Percentiles rank a stretch among this genome's conserved stretches.
These are phyloP conservation scores for Acleris laterana DNA, from an alignment of 2,888 invertebrate species.

Conservation along the genomic window DNA sequence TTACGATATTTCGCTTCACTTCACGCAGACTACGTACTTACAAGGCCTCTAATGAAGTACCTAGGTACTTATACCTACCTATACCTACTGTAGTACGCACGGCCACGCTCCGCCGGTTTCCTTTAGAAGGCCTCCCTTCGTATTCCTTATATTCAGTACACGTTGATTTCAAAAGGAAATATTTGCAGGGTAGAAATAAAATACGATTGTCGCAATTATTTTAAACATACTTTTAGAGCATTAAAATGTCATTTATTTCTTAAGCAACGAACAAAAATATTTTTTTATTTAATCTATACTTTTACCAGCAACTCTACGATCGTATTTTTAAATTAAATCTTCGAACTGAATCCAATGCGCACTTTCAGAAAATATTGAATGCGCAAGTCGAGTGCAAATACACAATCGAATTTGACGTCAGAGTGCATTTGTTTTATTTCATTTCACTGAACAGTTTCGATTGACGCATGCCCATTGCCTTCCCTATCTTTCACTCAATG, in stretches of 20 bases:
- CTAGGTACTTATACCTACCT: conserved; percentile 32
- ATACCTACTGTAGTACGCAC: conserved; percentile 45
- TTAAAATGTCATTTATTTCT: neutral
- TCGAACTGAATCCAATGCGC: conserved; percentile 32
- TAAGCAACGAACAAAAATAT: conserved; percentile 3
- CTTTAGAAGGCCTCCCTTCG: conserved; percentile 46
- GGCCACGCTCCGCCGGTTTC: conserved; percentile 52
- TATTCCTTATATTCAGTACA: conserved; percentile 46
- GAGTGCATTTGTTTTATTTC: conserved; percentile 36
- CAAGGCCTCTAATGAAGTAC: conserved; percentile 58
- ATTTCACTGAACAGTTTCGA: conserved; percentile 27
- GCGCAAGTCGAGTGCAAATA: conserved; percentile 32
- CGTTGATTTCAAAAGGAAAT: conserved; percentile 46
- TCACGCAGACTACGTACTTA: conserved; percentile 29
- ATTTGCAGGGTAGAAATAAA: conserved; percentile 51
- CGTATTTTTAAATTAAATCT: conserved; percentile 33
- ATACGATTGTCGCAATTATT: conserved; percentile 42
- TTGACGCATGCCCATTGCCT: conserved; percentile 19
- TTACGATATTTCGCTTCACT: no score
- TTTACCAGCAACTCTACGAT: conserved; percentile 13
- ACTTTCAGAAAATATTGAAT: conserved; percentile 31
- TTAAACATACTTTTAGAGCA: neutral
- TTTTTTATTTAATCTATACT: neutral
- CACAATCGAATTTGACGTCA: conserved; percentile 35
- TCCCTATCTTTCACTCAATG: conserved; percentile 9